A percentile compares a stretch with the other conserved stretches of the same genome.
Evolutionary conservation across 2,888 invertebrate species (phyloP).

Genomic region (Cecidostiba fungosa): DNA sequence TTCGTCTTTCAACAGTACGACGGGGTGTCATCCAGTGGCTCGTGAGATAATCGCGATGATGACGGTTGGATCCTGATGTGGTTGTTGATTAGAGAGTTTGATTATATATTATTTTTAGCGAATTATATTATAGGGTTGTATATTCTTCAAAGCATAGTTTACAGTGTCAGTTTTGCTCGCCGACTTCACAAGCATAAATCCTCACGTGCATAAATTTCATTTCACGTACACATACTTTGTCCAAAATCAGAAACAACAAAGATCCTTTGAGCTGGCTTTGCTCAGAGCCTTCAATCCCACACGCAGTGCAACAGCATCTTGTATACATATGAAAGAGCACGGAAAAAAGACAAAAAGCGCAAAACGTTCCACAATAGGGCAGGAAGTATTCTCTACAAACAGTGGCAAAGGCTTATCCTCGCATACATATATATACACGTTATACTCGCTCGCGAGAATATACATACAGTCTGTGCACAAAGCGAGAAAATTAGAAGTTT

Average conservation of each 20-base stretch:
- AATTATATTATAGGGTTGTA: no score
- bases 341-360: background rate
- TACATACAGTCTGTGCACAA: background rate
- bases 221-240: background rate
- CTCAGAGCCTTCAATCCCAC: background rate
- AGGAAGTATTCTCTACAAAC: background rate
- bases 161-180: no score
- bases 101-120: background rate
- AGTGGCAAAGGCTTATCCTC: constrained; percentile 28
- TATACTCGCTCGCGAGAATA: background rate
- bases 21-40: background rate
- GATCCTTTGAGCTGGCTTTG: background rate
- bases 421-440: background rate
- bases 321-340: background rate
- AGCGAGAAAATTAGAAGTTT: constrained; percentile 52
- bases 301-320: background rate
- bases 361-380: background rate
- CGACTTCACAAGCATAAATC: constrained; percentile 17
- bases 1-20: constrained; percentile 19
- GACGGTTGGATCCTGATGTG: no score
- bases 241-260: background rate
- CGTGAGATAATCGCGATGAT: background rate
- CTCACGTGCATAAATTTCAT: background rate
- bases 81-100: no score
- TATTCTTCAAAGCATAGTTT: no score